phyloP scores from a whole-genome alignment of 64 coral and sea anemone species.

The Porites lutea region DNA sequence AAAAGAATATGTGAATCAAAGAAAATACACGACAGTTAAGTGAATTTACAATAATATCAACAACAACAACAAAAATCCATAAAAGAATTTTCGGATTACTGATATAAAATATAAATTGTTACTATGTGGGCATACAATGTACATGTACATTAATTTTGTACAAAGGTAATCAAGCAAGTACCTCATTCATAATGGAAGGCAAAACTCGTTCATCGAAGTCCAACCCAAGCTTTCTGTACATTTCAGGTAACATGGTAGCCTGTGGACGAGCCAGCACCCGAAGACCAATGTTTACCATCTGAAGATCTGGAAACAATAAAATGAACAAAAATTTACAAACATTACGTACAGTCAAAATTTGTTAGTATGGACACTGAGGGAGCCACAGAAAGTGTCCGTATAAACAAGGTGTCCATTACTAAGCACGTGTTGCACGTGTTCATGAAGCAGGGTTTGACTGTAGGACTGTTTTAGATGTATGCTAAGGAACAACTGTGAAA shows the following conservation, averaged over 20 bases:
- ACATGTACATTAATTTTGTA: too few relatives aligned
- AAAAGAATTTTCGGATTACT: too few relatives aligned
- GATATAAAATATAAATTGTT: too few relatives aligned
- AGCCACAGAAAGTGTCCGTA: too few relatives aligned
- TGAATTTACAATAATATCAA: too few relatives aligned
- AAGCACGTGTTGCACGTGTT: too few relatives aligned
- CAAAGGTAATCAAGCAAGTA: neutral
- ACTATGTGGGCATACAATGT: too few relatives aligned
- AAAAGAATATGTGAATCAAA: too few relatives aligned
- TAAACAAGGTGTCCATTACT: too few relatives aligned
- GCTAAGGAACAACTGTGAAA: neutral
- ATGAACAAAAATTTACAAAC: neutral
- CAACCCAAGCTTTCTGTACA: constrained; percentile 94
- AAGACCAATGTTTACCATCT: constrained; percentile 99
- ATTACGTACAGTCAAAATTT: neutral
- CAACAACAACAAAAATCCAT: too few relatives aligned
- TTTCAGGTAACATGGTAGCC: constrained; percentile 75
- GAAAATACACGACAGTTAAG: too few relatives aligned
- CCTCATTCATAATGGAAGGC: constrained; percentile 99
- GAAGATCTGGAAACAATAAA: constrained; percentile 70
- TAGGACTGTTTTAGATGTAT: neutral
- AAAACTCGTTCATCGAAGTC: constrained; percentile 98
- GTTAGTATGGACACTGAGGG: neutral
- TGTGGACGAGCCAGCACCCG: constrained; percentile 97
- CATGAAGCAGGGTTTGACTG: too few relatives aligned